phyloP scores from a whole-genome alignment of 2,888 invertebrate genomes.

The Melanchra persicariae region DNA sequence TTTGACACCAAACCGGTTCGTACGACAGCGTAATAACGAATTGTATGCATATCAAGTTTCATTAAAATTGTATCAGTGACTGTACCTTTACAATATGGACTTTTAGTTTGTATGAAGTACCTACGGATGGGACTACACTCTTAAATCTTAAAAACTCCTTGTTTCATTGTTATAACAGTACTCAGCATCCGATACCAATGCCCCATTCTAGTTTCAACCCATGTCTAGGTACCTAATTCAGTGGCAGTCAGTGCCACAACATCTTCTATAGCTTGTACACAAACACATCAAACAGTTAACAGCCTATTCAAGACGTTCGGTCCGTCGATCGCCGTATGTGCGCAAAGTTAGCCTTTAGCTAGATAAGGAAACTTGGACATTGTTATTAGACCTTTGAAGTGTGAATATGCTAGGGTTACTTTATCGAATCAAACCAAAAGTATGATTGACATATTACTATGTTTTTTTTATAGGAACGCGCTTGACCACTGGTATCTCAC shows the following conservation, averaged over 20 bases:
- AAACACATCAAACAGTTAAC: constrained; percentile 3
- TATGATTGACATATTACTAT: background rate
- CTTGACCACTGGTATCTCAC: too few species aligned
- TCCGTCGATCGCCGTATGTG: background rate
- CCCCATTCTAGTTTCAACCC: background rate
- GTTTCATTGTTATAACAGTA: background rate
- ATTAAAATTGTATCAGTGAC: too few species aligned
- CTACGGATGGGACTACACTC: too few species aligned
- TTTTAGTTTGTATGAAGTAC: too few species aligned
- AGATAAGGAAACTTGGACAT: background rate
- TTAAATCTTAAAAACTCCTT: too few species aligned
- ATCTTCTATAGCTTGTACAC: background rate
- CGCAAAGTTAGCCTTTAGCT: background rate
- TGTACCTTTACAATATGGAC: too few species aligned
- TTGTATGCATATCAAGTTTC: too few species aligned
- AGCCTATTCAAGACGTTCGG: background rate
- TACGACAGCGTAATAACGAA: background rate
- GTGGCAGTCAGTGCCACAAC: background rate
- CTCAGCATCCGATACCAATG: background rate
- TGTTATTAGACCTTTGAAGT: background rate
- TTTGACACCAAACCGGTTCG: background rate
- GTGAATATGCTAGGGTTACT: background rate
- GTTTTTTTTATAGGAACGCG: too few species aligned
- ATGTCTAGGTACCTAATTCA: too few species aligned
- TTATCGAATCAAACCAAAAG: background rate